These are phyloP conservation scores for Spicauda simplicius DNA, from an alignment of 2,888 invertebrate genomes.

Conservation along the genomic window DNA sequence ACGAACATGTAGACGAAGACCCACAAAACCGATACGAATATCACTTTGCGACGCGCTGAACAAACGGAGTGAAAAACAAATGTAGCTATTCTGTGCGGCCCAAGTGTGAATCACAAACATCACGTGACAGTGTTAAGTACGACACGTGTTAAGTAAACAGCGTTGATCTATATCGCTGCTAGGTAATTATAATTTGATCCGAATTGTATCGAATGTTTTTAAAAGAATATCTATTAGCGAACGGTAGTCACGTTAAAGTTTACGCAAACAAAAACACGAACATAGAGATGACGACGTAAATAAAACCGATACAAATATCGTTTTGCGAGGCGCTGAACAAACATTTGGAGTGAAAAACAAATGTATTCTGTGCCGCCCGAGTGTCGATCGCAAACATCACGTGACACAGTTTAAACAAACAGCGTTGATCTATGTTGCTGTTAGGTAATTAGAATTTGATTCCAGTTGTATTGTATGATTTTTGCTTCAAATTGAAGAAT, in stretches of 20 bases:
- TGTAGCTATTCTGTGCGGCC: constrained; percentile 22
- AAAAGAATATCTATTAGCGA: too few species aligned
- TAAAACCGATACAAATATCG: too few species aligned
- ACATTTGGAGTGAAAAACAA: too few species aligned
- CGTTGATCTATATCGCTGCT: constrained; percentile 10
- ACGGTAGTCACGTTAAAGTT: too few species aligned
- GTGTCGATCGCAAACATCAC: constrained; percentile 14
- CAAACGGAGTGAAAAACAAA: constrained; percentile 18
- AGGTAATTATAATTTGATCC: constrained; percentile 5
- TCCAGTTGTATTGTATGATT: not conserved
- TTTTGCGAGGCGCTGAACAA: too few species aligned
- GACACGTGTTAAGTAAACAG: not conserved
- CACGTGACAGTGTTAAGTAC: not conserved
- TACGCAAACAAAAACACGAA: too few species aligned
- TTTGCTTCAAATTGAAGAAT: too few species aligned
- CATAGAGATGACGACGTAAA: too few species aligned
- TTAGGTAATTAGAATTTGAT: constrained; percentile 10
- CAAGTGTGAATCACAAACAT: constrained; percentile 12
- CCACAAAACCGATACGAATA: constrained; percentile 7
- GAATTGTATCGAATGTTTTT: too few species aligned
- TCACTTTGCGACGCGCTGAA: constrained; percentile 3
- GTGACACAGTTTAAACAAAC: not conserved
- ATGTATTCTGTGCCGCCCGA: constrained; percentile 15
- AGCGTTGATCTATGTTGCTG: constrained; percentile 17
- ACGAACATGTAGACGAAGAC: not conserved